A percentile compares a stretch with the other conserved stretches of the same genome.
These are phyloP conservation scores for Sebastes variabilis DNA, from an alignment of 2,797 vertebrate species.

Conservation along the genomic window DNA sequence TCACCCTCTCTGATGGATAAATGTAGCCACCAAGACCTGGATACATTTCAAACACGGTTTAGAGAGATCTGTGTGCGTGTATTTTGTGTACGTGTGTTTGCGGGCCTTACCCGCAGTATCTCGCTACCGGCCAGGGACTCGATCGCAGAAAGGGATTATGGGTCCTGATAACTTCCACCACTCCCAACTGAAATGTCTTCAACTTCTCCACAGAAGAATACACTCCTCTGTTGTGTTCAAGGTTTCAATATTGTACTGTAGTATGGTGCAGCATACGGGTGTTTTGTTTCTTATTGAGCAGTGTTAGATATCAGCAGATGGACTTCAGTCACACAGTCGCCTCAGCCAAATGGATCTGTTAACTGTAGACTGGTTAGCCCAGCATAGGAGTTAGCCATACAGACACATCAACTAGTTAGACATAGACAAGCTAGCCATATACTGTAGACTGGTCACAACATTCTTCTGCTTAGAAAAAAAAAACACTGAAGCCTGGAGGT, in stretches of 20 bases:
- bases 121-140: not conserved
- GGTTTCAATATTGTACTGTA: not conserved
- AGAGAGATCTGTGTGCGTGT: no score
- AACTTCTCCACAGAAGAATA: not conserved
- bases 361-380: not conserved
- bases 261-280: not conserved
- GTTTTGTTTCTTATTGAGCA: not conserved
- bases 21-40: not conserved
- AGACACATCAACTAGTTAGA: not conserved
- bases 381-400: no score
- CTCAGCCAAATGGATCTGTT: not conserved
- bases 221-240: not conserved
- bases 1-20: not conserved
- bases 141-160: not conserved
- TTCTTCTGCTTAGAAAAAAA: not conserved
- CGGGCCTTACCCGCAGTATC: not conserved
- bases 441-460: no score
- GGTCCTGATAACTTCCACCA: not conserved
- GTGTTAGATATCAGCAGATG: constrained; percentile 4
- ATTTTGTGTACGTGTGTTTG: not conserved
- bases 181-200: not conserved
- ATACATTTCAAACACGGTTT: not conserved
- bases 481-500: not conserved
- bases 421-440: no score
- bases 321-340: not conserved